Conservation (phyloP, 2,888 invertebrate species). For the Torymus aiolomorphi region DNA sequence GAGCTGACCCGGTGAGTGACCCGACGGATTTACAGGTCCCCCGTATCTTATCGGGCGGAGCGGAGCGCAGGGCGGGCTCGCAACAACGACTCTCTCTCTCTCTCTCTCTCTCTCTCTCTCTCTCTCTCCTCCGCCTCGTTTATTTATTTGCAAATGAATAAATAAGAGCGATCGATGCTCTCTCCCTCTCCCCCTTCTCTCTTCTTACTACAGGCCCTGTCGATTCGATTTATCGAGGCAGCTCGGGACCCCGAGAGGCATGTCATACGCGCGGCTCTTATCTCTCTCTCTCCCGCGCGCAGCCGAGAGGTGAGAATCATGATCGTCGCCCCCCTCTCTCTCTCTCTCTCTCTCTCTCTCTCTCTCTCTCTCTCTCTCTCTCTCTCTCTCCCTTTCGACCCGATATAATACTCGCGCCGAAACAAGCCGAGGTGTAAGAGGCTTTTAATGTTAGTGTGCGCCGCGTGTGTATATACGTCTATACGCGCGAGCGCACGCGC, state of each 20-base stretch:
- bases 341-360: too few relatives aligned
- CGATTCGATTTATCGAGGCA: constrained; percentile 55
- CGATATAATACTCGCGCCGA: constrained; percentile 55
- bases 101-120: neutral
- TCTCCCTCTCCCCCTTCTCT: constrained; percentile 21
- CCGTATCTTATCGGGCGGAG: constrained; percentile 70
- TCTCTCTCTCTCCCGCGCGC: constrained; percentile 58
- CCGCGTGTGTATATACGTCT: constrained; percentile 4
- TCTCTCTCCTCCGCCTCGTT: constrained; percentile 58
- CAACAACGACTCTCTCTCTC: too few relatives aligned
- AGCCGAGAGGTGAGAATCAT: constrained; percentile 57
- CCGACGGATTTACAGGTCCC: constrained; percentile 67
- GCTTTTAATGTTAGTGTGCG: constrained; percentile 73
- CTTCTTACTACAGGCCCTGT: neutral
- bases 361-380: too few relatives aligned
- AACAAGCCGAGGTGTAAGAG: constrained; percentile 72
- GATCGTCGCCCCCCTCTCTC: too few relatives aligned
- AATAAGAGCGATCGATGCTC: constrained; percentile 73
- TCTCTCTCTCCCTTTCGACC: constrained; percentile 16
- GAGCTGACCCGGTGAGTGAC: constrained; percentile 67
- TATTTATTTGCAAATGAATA: constrained; percentile 75
- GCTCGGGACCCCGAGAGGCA: constrained; percentile 56
- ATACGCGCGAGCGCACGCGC: neutral
- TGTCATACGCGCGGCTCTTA: constrained; percentile 72
- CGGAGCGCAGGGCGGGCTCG: neutral